Conservation (phyloP, 1,140 invertebrate species). For the Drosophila seguyi region DNA sequence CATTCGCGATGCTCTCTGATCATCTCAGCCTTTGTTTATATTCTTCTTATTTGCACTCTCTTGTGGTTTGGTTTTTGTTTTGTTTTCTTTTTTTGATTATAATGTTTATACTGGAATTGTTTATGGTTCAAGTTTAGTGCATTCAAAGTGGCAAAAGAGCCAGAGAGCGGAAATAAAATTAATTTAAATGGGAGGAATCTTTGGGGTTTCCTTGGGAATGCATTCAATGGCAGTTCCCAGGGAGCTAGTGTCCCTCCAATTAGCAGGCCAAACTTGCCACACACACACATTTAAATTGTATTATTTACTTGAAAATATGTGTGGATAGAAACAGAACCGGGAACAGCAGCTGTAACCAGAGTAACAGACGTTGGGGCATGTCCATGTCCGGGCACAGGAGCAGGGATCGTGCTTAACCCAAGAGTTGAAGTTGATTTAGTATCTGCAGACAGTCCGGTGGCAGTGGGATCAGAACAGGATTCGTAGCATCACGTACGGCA, state of each 20-base stretch:
- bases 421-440: slow-evolving; percentile 80
- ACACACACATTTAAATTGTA: neutral
- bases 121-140: slow-evolving; percentile 28
- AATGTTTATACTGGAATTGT: slow-evolving; percentile 38
- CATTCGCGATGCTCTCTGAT: neutral
- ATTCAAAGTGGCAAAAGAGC: slow-evolving; percentile 28
- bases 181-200: slow-evolving; percentile 13
- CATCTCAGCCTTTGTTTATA: too few species aligned
- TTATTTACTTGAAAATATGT: slow-evolving; percentile 14
- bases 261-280: slow-evolving; percentile 1
- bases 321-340: neutral
- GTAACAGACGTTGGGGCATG: neutral
- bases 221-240: neutral
- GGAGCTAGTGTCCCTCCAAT: slow-evolving; percentile 10
- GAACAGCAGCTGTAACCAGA: slow-evolving; percentile 6
- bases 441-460: slow-evolving; percentile 73
- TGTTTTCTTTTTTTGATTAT: neutral
- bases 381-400: neutral
- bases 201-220: neutral
- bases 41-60: slow-evolving; percentile 12
- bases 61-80: neutral
- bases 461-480: slow-evolving; percentile 10
- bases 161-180: neutral
- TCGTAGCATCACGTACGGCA: slow-evolving; percentile 61
- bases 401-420: slow-evolving; percentile 47